Base-by-base conservation (phyloP, 2,888 invertebrate genomes). In the Phania funesta region DNA sequence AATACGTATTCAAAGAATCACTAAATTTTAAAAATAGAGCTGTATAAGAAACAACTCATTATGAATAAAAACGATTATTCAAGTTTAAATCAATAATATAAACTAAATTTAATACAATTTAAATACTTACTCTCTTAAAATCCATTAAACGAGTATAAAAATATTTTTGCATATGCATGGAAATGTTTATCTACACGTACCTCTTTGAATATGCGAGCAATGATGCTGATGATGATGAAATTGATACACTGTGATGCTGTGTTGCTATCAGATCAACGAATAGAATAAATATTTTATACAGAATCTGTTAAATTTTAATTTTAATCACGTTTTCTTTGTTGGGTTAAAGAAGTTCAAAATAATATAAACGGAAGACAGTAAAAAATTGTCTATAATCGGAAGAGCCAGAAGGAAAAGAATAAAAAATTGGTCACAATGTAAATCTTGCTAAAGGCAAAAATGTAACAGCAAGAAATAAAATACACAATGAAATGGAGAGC, bases 271-370 rank as follows among this genome's bases (percentile, higher is more conserved):
- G 0, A 38, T 24, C 29, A 41, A 44, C 24, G 35, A 48, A 22
- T 26, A 22, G 18, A 68, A 22, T 48, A 75, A 65, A 58, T 50
- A 68, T 67, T 54, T 56, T 58, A 20, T 46, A 50, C 29, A 18
- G 44, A 76, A 60, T 76, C 50, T 80, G 62, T 68, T 71, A 71
- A 83, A 80, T 84, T 85, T 80, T 83, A 82, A 85, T 84, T 84
- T 84, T 64, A 81, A 81, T 82, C 84, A 83, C 84, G 84, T 85
- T 67, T 70, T 74, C 60, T 50, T 29, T 16, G 75, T 26, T 62
- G 74, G 78, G 56, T 29, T 56, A 54, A 79, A 75, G 44, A 74
- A 68, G 54, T 16, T 16, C 18, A 58, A 50, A 58, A 26, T 46
- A 52, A 74, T 46, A 62, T 20, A 62, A 74, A 78, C 78, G 82